Conservation (phyloP, 2,888 invertebrate genomes). For the Microplitis deprimator region DNA sequence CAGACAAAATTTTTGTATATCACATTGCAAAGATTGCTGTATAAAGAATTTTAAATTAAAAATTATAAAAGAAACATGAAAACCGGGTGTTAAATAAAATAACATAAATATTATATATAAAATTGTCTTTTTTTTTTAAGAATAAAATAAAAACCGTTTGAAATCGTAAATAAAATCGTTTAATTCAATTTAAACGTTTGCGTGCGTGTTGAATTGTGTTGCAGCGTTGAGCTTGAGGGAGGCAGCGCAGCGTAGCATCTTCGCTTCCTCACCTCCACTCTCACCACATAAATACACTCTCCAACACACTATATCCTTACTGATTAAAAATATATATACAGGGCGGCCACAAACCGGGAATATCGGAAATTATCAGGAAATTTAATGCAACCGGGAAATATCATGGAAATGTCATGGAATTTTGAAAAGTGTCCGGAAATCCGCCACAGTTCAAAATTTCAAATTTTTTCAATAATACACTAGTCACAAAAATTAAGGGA, state of each 20-base stretch:
- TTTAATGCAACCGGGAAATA: no score
- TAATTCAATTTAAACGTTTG: slow-evolving; percentile 65
- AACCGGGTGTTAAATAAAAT: background rate
- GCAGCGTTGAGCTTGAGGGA: slow-evolving; percentile 72
- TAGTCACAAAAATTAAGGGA: no score
- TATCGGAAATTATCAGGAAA: slow-evolving; percentile 27
- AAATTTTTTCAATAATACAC: no score
- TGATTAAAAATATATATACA: slow-evolving; percentile 40
- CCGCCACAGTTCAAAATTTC: no score
- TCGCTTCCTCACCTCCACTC: slow-evolving; percentile 55
- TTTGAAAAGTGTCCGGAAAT: background rate
- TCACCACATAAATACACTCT: slow-evolving; percentile 50
- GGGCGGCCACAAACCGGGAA: background rate
- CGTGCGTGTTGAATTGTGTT: slow-evolving; percentile 72
- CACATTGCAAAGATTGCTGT: background rate
- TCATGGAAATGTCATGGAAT: background rate
- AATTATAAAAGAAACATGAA: background rate
- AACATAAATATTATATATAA: background rate
- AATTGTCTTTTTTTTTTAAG: background rate
- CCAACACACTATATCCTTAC: slow-evolving; percentile 47
- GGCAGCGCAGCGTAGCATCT: slow-evolving; percentile 71
- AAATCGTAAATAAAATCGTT: slow-evolving; percentile 33
- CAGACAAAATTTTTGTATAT: background rate
- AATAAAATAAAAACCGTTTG: background rate
- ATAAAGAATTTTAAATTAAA: background rate